phyloP scores from a whole-genome alignment of 2,113 vertebrate genomes.

The Peromyscus californicus region DNA sequence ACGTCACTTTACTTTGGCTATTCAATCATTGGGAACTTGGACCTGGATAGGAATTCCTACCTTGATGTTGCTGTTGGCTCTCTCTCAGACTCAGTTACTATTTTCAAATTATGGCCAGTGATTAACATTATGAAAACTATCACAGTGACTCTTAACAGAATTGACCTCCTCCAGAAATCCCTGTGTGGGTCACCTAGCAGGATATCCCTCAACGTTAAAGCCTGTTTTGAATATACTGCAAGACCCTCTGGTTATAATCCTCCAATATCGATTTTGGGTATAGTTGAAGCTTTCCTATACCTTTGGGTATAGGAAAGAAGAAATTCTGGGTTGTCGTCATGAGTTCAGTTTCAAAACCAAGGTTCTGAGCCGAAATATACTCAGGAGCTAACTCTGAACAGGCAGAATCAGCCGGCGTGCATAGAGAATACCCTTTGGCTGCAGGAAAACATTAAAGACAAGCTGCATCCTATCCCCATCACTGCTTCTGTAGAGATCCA shows the following conservation, averaged over 20 bases:
- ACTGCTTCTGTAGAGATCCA: slow-evolving; percentile 91
- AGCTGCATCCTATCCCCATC: slow-evolving; percentile 93
- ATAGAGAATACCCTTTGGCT: slow-evolving; percentile 85
- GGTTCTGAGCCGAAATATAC: slow-evolving; percentile 89
- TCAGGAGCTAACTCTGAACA: slow-evolving; percentile 88
- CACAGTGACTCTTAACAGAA: slow-evolving; percentile 89
- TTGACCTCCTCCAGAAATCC: slow-evolving; percentile 88
- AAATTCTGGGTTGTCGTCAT: slow-evolving; percentile 89
- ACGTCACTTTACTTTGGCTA: slow-evolving; percentile 93
- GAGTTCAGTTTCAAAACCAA: slow-evolving; percentile 90
- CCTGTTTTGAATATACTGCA: slow-evolving; percentile 94
- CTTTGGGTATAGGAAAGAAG: slow-evolving; percentile 90
- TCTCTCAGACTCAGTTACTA: slow-evolving; percentile 93
- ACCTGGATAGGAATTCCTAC: slow-evolving; percentile 95
- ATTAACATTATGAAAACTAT: slow-evolving; percentile 92
- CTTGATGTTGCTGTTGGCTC: slow-evolving; percentile 97
- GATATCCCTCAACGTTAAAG: slow-evolving; percentile 93
- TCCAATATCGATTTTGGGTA: slow-evolving; percentile 90
- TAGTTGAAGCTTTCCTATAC: slow-evolving; percentile 91
- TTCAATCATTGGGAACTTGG: slow-evolving; percentile 97
- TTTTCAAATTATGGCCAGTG: slow-evolving; percentile 94
- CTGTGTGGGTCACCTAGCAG: slow-evolving; percentile 88
- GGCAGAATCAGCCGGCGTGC: slow-evolving; percentile 90
- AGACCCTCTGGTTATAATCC: slow-evolving; percentile 91
- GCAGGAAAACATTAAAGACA: slow-evolving; percentile 96